Percentiles rank a stretch among this genome's conserved stretches.
Conservation (phyloP, 2,113 vertebrate genomes). For the Brachyhypopomus occidentalis region DNA sequence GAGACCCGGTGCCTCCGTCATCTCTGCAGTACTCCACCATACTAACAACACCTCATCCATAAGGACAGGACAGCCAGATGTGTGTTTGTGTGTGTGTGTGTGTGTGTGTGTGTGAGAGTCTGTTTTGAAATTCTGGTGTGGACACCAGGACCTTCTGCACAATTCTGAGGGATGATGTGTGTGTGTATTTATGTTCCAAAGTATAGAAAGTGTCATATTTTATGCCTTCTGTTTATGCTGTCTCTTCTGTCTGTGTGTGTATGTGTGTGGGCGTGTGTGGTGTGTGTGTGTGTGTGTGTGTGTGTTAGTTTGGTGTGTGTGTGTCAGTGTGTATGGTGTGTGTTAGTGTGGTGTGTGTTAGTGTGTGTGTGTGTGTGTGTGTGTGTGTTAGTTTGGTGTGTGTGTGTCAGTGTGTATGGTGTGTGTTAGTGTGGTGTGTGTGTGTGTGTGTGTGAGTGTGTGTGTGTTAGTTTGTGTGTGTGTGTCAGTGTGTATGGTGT, state of each 20-base stretch:
- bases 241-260: neutral
- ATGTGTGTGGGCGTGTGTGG: neutral
- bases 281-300: neutral
- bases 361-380: too few relatives aligned
- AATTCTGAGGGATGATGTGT: neutral
- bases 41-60: neutral
- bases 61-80: slow-evolving; percentile 4
- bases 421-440: too few relatives aligned
- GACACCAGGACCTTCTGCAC: neutral
- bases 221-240: too few relatives aligned
- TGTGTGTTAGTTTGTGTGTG: too few relatives aligned
- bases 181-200: neutral
- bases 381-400: too few relatives aligned
- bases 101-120: neutral
- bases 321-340: slow-evolving; percentile 9
- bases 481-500: too few relatives aligned
- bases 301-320: neutral
- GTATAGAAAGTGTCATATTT: too few relatives aligned
- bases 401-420: too few relatives aligned
- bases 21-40: neutral
- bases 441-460: too few relatives aligned
- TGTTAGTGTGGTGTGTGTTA: neutral
- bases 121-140: neutral
- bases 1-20: neutral
- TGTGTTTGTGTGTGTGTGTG: neutral